Evolutionary conservation across 2,888 invertebrate genomes (phyloP).

Genomic region (Theodoxus fluviatilis): DNA sequence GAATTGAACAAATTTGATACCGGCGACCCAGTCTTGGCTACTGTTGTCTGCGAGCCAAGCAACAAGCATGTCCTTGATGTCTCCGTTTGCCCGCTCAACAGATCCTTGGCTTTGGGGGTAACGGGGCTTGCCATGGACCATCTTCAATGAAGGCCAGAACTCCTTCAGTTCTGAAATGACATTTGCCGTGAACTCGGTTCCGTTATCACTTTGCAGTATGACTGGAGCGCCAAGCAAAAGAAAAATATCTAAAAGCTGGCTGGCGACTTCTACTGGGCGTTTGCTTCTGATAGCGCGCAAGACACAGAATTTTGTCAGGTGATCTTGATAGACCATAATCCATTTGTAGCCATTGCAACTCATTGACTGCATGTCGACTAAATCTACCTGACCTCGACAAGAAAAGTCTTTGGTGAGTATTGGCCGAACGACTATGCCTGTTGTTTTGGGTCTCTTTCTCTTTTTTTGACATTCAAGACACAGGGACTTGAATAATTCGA

Average conservation of each 20-base stretch:
- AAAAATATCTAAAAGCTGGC: slow-evolving; percentile 6
- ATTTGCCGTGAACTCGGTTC: neutral
- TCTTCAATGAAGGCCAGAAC: neutral
- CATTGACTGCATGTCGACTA: slow-evolving; percentile 20
- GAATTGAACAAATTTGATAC: slow-evolving; percentile 25
- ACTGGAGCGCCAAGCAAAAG: slow-evolving; percentile 9
- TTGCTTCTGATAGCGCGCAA: neutral
- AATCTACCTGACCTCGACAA: slow-evolving; percentile 18
- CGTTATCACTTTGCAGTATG: slow-evolving; percentile 18
- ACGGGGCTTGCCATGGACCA: slow-evolving; percentile 8
- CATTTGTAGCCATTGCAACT: neutral
- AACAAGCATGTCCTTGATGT: slow-evolving; percentile 21
- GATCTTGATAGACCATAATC: slow-evolving; percentile 16
- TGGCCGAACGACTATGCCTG: slow-evolving; percentile 11
- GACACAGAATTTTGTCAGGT: neutral
- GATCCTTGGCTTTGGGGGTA: neutral
- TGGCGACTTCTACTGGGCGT: slow-evolving; percentile 1
- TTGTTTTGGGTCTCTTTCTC: neutral
- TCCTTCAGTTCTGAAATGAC: slow-evolving; percentile 7
- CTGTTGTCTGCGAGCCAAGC: slow-evolving; percentile 19
- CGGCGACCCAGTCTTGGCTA: slow-evolving; percentile 5
- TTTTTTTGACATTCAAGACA: slow-evolving; percentile 20
- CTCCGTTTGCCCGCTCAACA: slow-evolving; percentile 11
- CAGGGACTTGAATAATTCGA: slow-evolving; percentile 19
- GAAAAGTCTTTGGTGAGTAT: slow-evolving; percentile 20